These are phyloP conservation scores for Chascanopsetta lugubris DNA, from an alignment of 2,113 vertebrate genomes.

Conservation along the genomic window DNA sequence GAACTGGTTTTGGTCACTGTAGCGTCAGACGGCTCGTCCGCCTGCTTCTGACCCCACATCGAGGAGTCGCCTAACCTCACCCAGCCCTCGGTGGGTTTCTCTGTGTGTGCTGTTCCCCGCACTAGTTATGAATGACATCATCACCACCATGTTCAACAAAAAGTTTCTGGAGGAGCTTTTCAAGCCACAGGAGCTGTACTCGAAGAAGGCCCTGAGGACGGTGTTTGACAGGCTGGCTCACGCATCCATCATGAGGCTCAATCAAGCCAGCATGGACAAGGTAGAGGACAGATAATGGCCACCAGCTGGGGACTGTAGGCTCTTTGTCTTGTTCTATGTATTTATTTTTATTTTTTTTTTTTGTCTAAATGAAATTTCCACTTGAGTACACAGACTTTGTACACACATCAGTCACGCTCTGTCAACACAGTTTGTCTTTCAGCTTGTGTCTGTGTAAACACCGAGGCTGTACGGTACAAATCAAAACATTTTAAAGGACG, in stretches of 20 bases:
- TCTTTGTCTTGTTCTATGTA: no score
- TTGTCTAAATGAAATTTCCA: no score
- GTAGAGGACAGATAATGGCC: constrained; percentile 38
- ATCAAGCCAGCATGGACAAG: constrained; percentile 99
- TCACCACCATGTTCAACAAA: constrained; percentile 97
- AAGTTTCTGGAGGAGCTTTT: constrained; percentile 97
- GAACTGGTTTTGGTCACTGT: neutral
- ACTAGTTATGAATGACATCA: constrained; percentile 98
- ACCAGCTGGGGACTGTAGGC: no score
- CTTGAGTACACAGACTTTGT: neutral
- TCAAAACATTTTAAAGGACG: no score
- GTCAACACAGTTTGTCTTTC: neutral
- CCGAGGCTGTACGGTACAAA: no score
- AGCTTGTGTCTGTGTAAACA: neutral
- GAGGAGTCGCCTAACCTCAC: constrained; percentile 4
- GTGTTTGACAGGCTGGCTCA: constrained; percentile 96
- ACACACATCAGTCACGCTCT: neutral
- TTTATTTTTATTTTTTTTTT: neutral
- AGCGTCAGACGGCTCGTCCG: constrained; percentile 26
- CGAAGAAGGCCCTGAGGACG: constrained; percentile 94
- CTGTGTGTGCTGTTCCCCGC: constrained; percentile 34
- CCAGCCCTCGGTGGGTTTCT: constrained; percentile 20
- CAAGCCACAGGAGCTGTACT: constrained; percentile 97
- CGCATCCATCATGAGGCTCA: constrained; percentile 97
- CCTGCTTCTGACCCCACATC: constrained; percentile 26